Evolutionary conservation across 2,113 vertebrate genomes (phyloP).

Genomic region (Proterorhinus semilunaris): DNA sequence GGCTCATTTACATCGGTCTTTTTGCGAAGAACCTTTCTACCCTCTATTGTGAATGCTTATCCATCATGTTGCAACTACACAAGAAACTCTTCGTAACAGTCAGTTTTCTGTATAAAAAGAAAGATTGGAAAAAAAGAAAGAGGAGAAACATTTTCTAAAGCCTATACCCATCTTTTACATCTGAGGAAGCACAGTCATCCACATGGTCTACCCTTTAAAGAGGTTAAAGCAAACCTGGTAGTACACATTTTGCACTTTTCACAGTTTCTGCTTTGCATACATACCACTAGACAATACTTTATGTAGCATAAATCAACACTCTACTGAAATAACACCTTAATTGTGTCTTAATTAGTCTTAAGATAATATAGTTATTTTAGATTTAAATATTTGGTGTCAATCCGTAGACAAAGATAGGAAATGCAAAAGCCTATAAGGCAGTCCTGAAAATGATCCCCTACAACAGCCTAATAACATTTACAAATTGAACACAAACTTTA

Average conservation of each 20-base stretch:
- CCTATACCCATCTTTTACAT: slow-evolving; percentile 17
- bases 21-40: slow-evolving; percentile 30
- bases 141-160: slow-evolving; percentile 10
- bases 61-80: slow-evolving; percentile 2
- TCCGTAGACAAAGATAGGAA: slow-evolving; percentile 28
- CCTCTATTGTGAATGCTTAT: slow-evolving; percentile 13
- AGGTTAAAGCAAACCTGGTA: slow-evolving; percentile 5
- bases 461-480: slow-evolving; percentile 13
- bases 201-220: slow-evolving; percentile 38
- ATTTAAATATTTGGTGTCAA: slow-evolving; percentile 23
- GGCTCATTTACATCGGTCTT: slow-evolving; percentile 43
- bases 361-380: slow-evolving; percentile 2
- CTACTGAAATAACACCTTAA: slow-evolving; percentile 14
- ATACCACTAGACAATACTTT: slow-evolving; percentile 18
- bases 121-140: not conserved
- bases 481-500: slow-evolving; percentile 35
- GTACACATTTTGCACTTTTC: slow-evolving; percentile 28
- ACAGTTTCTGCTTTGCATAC: slow-evolving; percentile 23
- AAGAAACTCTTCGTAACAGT: slow-evolving; percentile 49
- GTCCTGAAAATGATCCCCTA: slow-evolving; percentile 38
- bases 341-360: not conserved
- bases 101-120: slow-evolving; percentile 29
- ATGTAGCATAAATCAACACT: slow-evolving; percentile 16
- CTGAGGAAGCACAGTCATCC: slow-evolving; percentile 40
- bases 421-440: slow-evolving; percentile 21